A percentile compares a stretch with the other conserved stretches of the same genome.
Conservation (phyloP, 2,113 vertebrate species). For the Tiliqua scincoides region DNA sequence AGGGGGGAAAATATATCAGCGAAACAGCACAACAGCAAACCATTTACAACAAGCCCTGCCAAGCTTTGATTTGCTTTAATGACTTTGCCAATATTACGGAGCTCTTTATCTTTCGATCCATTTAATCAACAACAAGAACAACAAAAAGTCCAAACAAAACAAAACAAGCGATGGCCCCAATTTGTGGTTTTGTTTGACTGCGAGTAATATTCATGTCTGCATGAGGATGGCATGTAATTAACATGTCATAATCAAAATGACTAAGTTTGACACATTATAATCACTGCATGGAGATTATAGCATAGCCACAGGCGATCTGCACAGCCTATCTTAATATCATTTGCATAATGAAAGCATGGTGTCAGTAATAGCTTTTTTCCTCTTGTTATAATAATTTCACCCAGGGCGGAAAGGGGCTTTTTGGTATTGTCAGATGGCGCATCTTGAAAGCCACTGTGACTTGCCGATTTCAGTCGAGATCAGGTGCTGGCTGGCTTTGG, state of each 20-base stretch:
- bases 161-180: slow-evolving; percentile 74
- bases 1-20: not conserved
- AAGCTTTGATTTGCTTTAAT: slow-evolving; percentile 52
- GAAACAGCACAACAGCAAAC: not conserved
- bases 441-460: slow-evolving; percentile 73
- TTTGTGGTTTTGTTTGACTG: slow-evolving; percentile 84
- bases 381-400: slow-evolving; percentile 99
- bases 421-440: slow-evolving; percentile 87
- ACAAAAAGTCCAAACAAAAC: slow-evolving; percentile 58
- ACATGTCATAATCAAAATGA: slow-evolving; percentile 99
- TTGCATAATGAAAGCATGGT: slow-evolving; percentile 99
- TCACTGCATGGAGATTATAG: slow-evolving; percentile 98
- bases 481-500: not conserved
- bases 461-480: slow-evolving; percentile 59
- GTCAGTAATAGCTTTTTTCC: slow-evolving; percentile 99
- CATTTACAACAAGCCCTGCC: not conserved
- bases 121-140: slow-evolving; percentile 68
- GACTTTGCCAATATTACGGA: slow-evolving; percentile 55
- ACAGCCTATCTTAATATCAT: slow-evolving; percentile 99
- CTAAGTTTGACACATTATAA: slow-evolving; percentile 98
- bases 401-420: slow-evolving; percentile 93
- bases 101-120: slow-evolving; percentile 73
- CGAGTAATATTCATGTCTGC: slow-evolving; percentile 93
- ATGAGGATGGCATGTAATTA: slow-evolving; percentile 98
- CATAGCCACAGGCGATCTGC: slow-evolving; percentile 89